Evolutionary conservation across 2,113 vertebrate species (phyloP).

Genomic region (Perccottus glenii): DNA sequence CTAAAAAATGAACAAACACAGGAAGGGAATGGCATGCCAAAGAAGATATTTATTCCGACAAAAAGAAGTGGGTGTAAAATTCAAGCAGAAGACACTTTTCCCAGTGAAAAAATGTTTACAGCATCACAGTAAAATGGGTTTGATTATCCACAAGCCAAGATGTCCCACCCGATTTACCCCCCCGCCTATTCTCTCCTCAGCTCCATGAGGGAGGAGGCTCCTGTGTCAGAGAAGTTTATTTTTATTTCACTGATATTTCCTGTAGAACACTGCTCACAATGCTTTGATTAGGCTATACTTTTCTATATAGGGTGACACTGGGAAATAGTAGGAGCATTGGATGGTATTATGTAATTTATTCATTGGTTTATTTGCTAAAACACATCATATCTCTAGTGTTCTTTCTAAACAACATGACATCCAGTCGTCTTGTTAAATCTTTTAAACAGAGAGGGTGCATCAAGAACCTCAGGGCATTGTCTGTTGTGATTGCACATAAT

Average conservation of each 20-base stretch:
- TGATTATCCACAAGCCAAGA: constrained; percentile 44
- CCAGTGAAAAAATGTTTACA: constrained; percentile 24
- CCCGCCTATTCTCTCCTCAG: constrained; percentile 19
- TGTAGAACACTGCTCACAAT: no score
- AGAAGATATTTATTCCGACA: constrained; percentile 23
- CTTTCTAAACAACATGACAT: background rate
- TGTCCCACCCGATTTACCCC: constrained; percentile 39
- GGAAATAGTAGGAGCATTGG: background rate
- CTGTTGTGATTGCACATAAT: background rate
- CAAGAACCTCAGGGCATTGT: background rate
- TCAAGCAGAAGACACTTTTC: constrained; percentile 23
- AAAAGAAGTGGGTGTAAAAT: constrained; percentile 5
- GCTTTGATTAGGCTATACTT: background rate
- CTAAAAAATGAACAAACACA: background rate
- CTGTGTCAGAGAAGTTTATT: constrained; percentile 37
- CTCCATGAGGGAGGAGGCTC: constrained; percentile 23
- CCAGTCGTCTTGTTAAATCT: background rate
- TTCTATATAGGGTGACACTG: background rate
- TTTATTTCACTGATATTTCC: constrained; percentile 30
- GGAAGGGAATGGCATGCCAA: constrained; percentile 14
- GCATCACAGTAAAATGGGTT: constrained; percentile 30
- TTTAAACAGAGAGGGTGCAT: background rate
- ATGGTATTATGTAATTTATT: no score
- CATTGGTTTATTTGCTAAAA: no score
- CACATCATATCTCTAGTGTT: no score